phyloP scores from a whole-genome alignment of 2,888 invertebrate species.

The Quadroppia sp. region DNA sequence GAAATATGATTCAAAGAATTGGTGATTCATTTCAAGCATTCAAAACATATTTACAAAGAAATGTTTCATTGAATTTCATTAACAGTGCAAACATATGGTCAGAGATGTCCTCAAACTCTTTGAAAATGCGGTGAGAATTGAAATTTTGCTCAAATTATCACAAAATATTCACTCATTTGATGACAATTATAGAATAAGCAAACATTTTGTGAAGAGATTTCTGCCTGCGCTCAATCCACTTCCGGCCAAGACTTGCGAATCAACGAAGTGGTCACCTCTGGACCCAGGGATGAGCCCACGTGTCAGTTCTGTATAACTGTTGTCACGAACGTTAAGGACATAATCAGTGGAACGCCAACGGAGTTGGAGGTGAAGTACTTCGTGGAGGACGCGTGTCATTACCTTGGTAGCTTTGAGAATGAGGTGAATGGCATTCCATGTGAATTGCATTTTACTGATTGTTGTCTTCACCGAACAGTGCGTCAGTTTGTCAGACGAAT shows the following conservation, averaged over 20 bases:
- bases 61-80: too few species aligned
- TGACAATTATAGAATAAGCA: background rate
- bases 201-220: slow-evolving; percentile 4
- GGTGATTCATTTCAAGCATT: too few species aligned
- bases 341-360: slow-evolving; percentile 77
- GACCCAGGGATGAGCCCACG: background rate
- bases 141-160: background rate
- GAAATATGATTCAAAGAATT: too few species aligned
- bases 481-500: slow-evolving; percentile 31
- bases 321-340: slow-evolving; percentile 70
- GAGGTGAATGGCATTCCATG: slow-evolving; percentile 38
- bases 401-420: slow-evolving; percentile 34
- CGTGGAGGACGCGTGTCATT: slow-evolving; percentile 37
- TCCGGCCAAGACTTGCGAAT: background rate
- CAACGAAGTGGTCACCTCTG: too few species aligned
- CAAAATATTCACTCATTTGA: background rate
- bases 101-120: slow-evolving; percentile 3
- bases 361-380: slow-evolving; percentile 51
- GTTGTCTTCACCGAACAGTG: slow-evolving; percentile 25
- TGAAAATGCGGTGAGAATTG: slow-evolving; percentile 15
- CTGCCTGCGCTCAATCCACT: background rate
- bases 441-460: too few species aligned
- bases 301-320: slow-evolving; percentile 82
- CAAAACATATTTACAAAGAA: too few species aligned
- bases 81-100: slow-evolving; percentile 21